Conservation (phyloP, 2,888 invertebrate species). For the Mimumesa dahlbomi region DNA sequence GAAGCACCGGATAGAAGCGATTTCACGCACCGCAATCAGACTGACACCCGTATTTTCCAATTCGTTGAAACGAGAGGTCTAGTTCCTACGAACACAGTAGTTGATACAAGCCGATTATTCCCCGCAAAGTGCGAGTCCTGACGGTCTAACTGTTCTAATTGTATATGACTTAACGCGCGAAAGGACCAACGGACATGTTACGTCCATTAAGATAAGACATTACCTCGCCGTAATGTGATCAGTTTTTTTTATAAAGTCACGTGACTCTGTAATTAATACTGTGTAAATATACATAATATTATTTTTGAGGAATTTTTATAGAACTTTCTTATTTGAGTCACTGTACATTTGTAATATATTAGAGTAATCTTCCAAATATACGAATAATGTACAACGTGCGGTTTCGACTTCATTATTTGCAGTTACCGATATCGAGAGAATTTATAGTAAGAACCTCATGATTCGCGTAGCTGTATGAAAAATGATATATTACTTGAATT, state of each 20-base stretch:
- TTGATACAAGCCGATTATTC: conserved; percentile 18
- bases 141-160: conserved; percentile 22
- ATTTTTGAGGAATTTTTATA: conserved; percentile 41
- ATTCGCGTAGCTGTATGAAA: no score
- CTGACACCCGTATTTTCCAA: conserved; percentile 45
- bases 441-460: no score
- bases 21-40: conserved; percentile 32
- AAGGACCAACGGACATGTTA: conserved; percentile 38
- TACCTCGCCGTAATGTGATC: conserved; percentile 28
- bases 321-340: conserved; percentile 30
- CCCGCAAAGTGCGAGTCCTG: conserved; percentile 15
- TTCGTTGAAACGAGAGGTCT: conserved; percentile 12
- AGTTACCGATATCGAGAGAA: no score
- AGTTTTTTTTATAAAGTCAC: conserved; percentile 45
- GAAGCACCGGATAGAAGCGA: conserved; percentile 7
- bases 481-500: no score
- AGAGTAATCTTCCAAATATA: conserved; percentile 21
- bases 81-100: conserved; percentile 34
- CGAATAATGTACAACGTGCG: neutral
- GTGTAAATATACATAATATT: conserved; percentile 48
- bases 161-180: conserved; percentile 7
- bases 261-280: conserved; percentile 30
- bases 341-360: conserved; percentile 46
- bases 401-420: no score
- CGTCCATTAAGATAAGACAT: conserved; percentile 48